Evolutionary conservation across 2,888 invertebrate genomes (phyloP), one percentile per base, ranked within the genome.

Genomic region (Drosophila antonietae): DNA sequence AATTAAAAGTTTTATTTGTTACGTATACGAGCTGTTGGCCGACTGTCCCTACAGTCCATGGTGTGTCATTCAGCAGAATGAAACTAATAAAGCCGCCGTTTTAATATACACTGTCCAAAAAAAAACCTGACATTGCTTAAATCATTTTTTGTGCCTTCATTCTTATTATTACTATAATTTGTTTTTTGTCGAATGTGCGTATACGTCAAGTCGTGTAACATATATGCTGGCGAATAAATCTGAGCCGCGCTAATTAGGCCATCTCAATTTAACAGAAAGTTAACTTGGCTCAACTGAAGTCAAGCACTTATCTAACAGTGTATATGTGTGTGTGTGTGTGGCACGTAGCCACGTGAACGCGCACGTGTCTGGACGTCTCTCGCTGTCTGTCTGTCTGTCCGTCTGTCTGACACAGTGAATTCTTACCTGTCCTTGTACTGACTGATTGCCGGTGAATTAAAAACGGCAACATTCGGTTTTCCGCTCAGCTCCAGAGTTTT

Each of bases 401-500:
- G 18, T 33, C 53, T 55, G 61, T 57, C 75, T 59, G 70, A 57
- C 79, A 61, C 66, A 56, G 61, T 47, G 57, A 39, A 57, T 12
- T 43, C 90, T 91, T 90, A 93, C 93, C 92, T 92, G 90, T 93
- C 93, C 83, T 93, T 93, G 83, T 92, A 95, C 81, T 94, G 94
- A 75, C 95, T 95, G 81, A 94, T 93, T 67, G 94, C 94, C 74
- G 94, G 94, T 83, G 95, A 95, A 88, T 94, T 94, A 92, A 95
- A 95, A 83, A 94, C 94, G 46, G 95, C 95, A 69, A 94, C 93
- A 90, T 95, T 95, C 51, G 95, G 95, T 91, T 94, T 94, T 71
- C 95, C 95, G 91, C 95, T 95, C 88, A 95, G 93, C 92, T 95
- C 94, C 75, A 95, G 93, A 91, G 94, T 95, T 92, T 95, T 95